phyloP scores from a whole-genome alignment of 23 tunicate genomes.

The Botrylloides violaceus region DNA sequence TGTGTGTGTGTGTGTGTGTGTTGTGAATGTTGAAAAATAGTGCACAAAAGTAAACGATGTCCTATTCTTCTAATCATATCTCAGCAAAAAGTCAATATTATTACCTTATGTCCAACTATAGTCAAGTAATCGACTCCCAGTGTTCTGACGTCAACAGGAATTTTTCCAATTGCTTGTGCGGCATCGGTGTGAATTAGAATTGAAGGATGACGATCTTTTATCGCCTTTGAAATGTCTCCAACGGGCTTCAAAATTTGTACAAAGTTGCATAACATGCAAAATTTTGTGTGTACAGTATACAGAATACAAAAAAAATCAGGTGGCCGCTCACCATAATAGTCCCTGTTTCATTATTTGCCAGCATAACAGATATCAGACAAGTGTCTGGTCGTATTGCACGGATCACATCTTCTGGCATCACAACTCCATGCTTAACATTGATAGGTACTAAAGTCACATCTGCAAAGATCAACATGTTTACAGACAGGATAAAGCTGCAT shows the following conservation, averaged over 20 bases:
- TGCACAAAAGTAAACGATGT: no score
- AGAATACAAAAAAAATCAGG: neutral
- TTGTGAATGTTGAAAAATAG: no score
- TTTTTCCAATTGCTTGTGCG: slow-evolving; percentile 92
- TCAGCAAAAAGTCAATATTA: no score
- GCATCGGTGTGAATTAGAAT: slow-evolving; percentile 77
- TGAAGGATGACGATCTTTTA: slow-evolving; percentile 9
- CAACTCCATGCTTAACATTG: slow-evolving; percentile 18
- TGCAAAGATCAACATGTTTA: slow-evolving; percentile 11
- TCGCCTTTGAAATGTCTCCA: slow-evolving; percentile 30
- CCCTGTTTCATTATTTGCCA: slow-evolving; percentile 99
- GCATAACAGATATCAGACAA: slow-evolving; percentile 70
- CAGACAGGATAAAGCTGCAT: no score
- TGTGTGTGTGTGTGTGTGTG: no score
- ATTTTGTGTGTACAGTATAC: neutral
- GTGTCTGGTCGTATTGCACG: slow-evolving; percentile 50
- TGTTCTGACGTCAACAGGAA: slow-evolving; percentile 48
- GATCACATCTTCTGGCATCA: slow-evolving; percentile 32
- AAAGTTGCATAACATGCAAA: neutral
- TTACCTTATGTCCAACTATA: slow-evolving; percentile 92
- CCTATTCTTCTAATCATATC: no score
- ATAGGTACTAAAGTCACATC: slow-evolving; percentile 52
- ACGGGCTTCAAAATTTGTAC: slow-evolving; percentile 24
- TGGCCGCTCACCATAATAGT: slow-evolving; percentile 53
- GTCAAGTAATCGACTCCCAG: slow-evolving; percentile 79